Evolutionary conservation across 2,797 vertebrate species (phyloP), one percentile per base, ranked within the genome.

Genomic region (Myioborus melanocephalus): DNA sequence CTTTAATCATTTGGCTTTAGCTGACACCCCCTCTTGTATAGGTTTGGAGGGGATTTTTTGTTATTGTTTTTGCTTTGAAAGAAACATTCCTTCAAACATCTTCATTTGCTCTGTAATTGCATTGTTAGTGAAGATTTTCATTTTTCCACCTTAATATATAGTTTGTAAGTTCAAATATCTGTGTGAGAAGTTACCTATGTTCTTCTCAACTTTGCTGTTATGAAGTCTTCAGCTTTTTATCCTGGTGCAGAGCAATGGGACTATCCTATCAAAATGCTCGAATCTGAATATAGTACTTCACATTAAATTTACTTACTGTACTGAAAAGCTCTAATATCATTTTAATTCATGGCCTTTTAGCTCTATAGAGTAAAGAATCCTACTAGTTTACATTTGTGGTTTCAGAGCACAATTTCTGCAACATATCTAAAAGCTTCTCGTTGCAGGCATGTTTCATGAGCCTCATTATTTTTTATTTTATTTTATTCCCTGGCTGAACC

Each of bases 61-160:
- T n/a, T 53, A 4, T 53, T 43, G 12, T 12, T 63, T 41, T 50
- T 43, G 18, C 22, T 61, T 27, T 8, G 27, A 90, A 77, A 69
- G 69, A 78, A 78, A 65, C 27, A 86, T 78, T 14, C 14, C 39
- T 94, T 78, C 56, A 88, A 89, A 71, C 34, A 7, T 93, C 44
- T 76, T 84, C 7, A 50, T 89, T 94, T 94, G 59, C 66, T 90
- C 86, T 81, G 50, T 78, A 55, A 84, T 84, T 83, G 34, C 83
- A 37, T 65, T 61, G n/a, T 85, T 70, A 73, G 26, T 91, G 34
- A 64, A 69, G 30, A 64, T 87, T 83, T 89, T 94, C 6, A 41
- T 91, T n/a, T 68, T 88, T 93, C 37, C 23, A 37, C 60, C 84
- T 56, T 64, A 92, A 91, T 24, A 72, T 32, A 37, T 47, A 60